These are phyloP conservation scores for Myotis myotis DNA, from an alignment of 2,797 vertebrate species.

Conservation along the genomic window DNA sequence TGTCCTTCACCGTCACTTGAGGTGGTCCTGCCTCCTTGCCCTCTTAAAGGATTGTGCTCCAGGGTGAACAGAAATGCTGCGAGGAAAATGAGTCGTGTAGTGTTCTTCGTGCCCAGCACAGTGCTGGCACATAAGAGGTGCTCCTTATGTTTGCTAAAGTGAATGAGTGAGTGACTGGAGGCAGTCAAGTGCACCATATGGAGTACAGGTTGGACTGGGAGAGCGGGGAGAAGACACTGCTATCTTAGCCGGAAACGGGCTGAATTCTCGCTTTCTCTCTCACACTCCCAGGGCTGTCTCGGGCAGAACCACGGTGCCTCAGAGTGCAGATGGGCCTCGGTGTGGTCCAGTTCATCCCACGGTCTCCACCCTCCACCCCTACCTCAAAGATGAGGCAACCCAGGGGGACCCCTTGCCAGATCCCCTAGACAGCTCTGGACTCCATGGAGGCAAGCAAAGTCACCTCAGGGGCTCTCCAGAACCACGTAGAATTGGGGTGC, in stretches of 20 bases:
- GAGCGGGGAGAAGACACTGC: rapidly evolving
- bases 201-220: background rate
- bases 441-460: rapidly evolving
- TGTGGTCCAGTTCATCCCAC: background rate
- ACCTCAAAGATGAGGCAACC: background rate
- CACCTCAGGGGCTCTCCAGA: background rate
- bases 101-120: background rate
- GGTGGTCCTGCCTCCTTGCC: background rate
- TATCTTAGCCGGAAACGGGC: background rate
- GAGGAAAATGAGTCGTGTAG: background rate
- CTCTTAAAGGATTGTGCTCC: background rate
- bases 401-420: background rate
- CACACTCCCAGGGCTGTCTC: rapidly evolving
- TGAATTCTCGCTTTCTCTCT: background rate
- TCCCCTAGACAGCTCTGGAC: background rate
- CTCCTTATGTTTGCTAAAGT: background rate
- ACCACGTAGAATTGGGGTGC: rapidly evolving
- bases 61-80: background rate
- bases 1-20: rapidly evolving
- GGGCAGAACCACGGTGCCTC: background rate
- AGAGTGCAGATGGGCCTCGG: background rate
- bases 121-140: background rate
- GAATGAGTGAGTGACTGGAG: background rate
- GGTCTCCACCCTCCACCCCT: background rate
- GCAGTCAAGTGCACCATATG: background rate